These are phyloP conservation scores for Heterotilapia buettikoferi DNA, from an alignment of 2,113 vertebrate species.

Conservation along the genomic window DNA sequence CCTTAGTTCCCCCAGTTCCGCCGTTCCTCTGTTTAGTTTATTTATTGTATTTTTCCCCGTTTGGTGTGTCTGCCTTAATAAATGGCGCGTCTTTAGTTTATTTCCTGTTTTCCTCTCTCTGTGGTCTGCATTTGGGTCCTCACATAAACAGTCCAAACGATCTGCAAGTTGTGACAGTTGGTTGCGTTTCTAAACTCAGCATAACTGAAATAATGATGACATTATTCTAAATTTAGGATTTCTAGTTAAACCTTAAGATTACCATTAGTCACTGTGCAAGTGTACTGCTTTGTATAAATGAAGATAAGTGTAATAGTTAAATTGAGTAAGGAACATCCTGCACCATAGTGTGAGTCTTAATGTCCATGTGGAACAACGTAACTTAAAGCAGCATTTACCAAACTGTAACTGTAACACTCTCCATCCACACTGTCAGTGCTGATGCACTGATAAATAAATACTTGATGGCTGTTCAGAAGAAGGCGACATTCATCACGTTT, in stretches of 20 bases:
- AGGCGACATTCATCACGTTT: background rate
- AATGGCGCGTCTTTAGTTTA: accelerated
- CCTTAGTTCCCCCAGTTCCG: background rate
- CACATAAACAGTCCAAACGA: background rate
- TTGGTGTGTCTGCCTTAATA: background rate
- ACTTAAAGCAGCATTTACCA: background rate
- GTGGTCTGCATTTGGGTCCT: background rate
- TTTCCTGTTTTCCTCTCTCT: background rate
- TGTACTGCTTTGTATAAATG: background rate
- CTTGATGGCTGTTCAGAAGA: background rate
- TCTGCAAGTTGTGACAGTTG: background rate
- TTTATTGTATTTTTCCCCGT: background rate
- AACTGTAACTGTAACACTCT: background rate
- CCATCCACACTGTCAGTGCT: background rate
- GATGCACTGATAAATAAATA: background rate
- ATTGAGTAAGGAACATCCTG: background rate
- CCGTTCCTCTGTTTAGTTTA: background rate
- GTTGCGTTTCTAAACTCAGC: background rate
- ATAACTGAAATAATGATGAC: background rate
- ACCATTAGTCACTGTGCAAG: background rate
- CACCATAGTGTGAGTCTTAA: background rate
- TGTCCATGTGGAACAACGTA: background rate
- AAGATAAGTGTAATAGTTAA: background rate
- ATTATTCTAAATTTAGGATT: background rate
- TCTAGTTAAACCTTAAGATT: background rate